These are phyloP conservation scores for Phrixothrix hirtus DNA, from an alignment of 2,888 invertebrate species.

Conservation along the genomic window DNA sequence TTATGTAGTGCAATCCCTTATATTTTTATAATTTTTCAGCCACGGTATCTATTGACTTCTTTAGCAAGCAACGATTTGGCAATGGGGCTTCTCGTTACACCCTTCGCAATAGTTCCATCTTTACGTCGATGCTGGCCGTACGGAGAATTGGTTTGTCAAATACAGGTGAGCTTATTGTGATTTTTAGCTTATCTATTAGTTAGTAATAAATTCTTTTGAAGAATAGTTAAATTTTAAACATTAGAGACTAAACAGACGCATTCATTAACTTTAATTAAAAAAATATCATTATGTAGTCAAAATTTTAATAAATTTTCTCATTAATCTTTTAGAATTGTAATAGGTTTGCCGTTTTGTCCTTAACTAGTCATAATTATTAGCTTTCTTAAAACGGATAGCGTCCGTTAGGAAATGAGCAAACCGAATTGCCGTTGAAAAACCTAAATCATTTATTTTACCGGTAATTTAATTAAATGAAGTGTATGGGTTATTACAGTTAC, in stretches of 20 bases:
- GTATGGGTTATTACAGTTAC: no score
- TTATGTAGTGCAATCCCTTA: no score
- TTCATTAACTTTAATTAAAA: constrained; percentile 3
- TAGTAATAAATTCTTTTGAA: not conserved
- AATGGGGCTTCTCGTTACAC: constrained; percentile 83
- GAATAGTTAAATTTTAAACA: no score
- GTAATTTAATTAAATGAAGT: not conserved
- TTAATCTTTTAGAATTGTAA: constrained; percentile 7
- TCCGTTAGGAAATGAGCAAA: not conserved
- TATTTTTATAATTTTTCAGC: constrained; percentile 60
- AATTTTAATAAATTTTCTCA: constrained; percentile 5
- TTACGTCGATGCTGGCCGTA: constrained; percentile 89
- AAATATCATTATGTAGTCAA: constrained; percentile 1
- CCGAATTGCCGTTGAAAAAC: not conserved
- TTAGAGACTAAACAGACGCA: not conserved
- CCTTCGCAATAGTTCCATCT: constrained; percentile 82
- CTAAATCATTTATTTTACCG: not conserved
- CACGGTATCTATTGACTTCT: constrained; percentile 83
- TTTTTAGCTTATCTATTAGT: not conserved
- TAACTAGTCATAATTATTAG: not conserved
- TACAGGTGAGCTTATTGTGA: constrained; percentile 70
- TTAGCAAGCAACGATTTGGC: constrained; percentile 85
- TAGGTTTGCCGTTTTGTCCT: not conserved
- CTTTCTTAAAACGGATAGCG: not conserved
- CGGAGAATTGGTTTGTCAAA: constrained; percentile 87